Percentiles rank a stretch among this genome's conserved stretches.
Conservation (phyloP, 2,113 vertebrate genomes). For the Phycodurus eques region DNA sequence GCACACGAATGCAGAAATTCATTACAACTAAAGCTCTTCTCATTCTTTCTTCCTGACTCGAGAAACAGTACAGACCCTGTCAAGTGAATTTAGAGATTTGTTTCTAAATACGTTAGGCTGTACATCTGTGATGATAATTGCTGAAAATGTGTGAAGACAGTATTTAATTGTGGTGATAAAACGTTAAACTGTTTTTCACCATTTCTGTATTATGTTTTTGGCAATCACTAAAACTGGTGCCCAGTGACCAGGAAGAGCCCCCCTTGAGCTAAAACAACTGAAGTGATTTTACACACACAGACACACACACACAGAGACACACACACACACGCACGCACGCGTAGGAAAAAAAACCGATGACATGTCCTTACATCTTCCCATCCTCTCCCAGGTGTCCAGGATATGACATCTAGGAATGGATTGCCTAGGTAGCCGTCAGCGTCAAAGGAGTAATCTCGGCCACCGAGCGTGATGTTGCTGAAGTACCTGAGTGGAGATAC, state of each 20-base stretch:
- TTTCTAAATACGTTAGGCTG: background rate
- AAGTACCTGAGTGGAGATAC: slow-evolving; percentile 79
- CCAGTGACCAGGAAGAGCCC: background rate
- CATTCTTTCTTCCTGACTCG: background rate
- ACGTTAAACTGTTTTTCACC: no score
- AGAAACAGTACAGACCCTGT: background rate
- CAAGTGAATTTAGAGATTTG: background rate
- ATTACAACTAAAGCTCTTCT: background rate
- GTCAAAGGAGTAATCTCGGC: slow-evolving; percentile 90
- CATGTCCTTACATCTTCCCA: slow-evolving; percentile 91
- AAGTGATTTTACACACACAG: background rate
- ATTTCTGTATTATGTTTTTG: no score
- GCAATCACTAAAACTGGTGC: no score
- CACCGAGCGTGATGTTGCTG: slow-evolving; percentile 90
- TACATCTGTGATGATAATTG: background rate
- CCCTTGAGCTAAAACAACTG: background rate
- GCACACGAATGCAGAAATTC: background rate
- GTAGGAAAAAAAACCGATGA: slow-evolving; percentile 7
- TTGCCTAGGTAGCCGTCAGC: slow-evolving; percentile 90
- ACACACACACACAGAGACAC: background rate
- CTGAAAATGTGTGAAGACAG: background rate
- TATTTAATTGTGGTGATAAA: background rate
- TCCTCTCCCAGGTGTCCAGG: slow-evolving; percentile 84
- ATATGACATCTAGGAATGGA: slow-evolving; percentile 90
- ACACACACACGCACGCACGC: background rate